phyloP scores from a whole-genome alignment of 2,797 vertebrate genomes.

The Pseudocheirus occidentalis region DNA sequence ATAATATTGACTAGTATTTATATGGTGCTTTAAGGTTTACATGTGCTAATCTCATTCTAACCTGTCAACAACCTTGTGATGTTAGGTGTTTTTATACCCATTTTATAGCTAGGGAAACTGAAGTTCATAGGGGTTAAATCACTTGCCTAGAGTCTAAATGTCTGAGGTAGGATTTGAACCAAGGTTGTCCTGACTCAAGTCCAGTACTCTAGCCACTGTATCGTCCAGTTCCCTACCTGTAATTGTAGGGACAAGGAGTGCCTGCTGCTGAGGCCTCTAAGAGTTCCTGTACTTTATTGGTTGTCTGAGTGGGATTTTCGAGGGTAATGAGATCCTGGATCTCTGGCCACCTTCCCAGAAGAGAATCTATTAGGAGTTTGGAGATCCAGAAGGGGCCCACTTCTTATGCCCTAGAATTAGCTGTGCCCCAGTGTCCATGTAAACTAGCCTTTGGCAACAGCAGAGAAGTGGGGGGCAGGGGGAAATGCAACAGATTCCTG shows the following conservation, averaged over 20 bases:
- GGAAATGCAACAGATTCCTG: background rate
- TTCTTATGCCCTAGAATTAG: background rate
- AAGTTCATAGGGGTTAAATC: background rate
- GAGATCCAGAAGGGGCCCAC: background rate
- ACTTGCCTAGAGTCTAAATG: background rate
- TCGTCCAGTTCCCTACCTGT: background rate
- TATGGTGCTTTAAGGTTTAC: background rate
- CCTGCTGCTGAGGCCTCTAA: background rate
- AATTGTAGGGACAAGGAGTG: background rate
- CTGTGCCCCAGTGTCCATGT: background rate
- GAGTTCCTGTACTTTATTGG: background rate
- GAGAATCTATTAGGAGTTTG: background rate
- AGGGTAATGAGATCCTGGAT: background rate
- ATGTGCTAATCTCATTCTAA: background rate
- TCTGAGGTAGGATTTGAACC: background rate
- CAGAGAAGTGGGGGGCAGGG: background rate
- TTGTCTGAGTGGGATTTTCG: background rate
- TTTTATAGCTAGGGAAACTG: background rate
- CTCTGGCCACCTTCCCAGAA: background rate
- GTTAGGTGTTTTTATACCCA: background rate
- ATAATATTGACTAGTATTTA: background rate
- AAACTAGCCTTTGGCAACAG: background rate
- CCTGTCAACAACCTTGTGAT: background rate
- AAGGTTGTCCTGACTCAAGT: background rate
- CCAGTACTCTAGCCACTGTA: background rate